Conservation (phyloP, 2,888 invertebrate species). For the Caenorhabditis sp. region DNA sequence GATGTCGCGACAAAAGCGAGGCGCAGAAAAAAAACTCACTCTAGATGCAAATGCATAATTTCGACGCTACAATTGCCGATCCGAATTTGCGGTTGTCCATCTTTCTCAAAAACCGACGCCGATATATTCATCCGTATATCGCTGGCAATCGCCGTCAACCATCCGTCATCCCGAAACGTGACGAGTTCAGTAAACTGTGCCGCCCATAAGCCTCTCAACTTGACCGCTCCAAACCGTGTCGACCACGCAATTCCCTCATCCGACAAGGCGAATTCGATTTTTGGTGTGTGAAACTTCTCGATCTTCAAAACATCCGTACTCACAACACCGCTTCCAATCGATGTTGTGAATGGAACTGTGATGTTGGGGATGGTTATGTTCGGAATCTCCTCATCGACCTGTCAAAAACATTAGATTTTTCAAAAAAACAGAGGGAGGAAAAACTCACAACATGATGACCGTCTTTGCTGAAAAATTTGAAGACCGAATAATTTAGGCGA, state of each 20-base stretch:
- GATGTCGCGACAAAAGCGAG: no score
- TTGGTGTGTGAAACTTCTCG: constrained; percentile 54
- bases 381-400: constrained; percentile 64
- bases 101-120: constrained; percentile 43
- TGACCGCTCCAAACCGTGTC: constrained; percentile 54
- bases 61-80: constrained; percentile 47
- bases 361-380: constrained; percentile 58
- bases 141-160: constrained; percentile 52
- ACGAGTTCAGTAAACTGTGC: constrained; percentile 55
- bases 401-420: not conserved
- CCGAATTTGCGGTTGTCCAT: constrained; percentile 56
- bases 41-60: constrained; percentile 48
- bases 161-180: constrained; percentile 57
- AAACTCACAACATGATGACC: constrained; percentile 45
- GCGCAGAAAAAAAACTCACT: constrained; percentile 32
- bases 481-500: constrained; percentile 28
- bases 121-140: constrained; percentile 55
- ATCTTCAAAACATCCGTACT: constrained; percentile 54
- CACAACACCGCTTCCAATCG: constrained; percentile 55
- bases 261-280: constrained; percentile 38
- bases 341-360: constrained; percentile 53
- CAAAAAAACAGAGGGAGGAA: not conserved
- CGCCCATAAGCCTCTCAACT: constrained; percentile 57
- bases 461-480: constrained; percentile 50
- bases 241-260: constrained; percentile 51